Conservation (phyloP, 1,140 invertebrate species). For the Camponotus pennsylvanicus region DNA sequence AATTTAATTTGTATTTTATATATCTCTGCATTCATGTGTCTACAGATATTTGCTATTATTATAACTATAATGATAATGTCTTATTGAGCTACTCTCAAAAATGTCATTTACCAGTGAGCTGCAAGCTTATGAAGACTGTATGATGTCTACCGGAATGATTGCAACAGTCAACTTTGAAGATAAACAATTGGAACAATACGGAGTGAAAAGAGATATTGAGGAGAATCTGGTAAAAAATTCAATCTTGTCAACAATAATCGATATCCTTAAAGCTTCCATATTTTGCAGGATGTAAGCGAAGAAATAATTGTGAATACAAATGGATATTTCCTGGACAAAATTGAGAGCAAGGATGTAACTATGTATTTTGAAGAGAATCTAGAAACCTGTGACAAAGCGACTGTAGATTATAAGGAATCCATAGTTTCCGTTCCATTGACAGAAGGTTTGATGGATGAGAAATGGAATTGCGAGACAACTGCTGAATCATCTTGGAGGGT, state of each 20-base stretch:
- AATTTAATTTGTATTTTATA: neutral
- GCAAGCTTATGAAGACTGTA: slow-evolving; percentile 30
- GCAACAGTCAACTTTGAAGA: slow-evolving; percentile 19
- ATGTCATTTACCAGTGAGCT: slow-evolving; percentile 56
- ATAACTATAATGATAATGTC: neutral
- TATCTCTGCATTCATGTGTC: neutral
- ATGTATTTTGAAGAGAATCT: slow-evolving; percentile 52
- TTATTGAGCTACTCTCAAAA: neutral
- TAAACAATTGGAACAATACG: slow-evolving; percentile 15
- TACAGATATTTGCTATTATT: neutral
- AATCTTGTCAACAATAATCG: neutral
- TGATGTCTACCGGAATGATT: slow-evolving; percentile 31
- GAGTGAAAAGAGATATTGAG: slow-evolving; percentile 31
- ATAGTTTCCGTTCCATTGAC: slow-evolving; percentile 15
- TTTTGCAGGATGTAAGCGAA: slow-evolving; percentile 49
- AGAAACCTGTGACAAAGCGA: neutral
- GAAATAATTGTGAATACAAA: slow-evolving; percentile 59
- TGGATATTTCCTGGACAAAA: slow-evolving; percentile 7
- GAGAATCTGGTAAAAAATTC: slow-evolving; percentile 59
- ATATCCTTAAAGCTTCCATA: neutral
- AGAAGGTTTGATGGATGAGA: neutral
- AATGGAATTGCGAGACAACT: slow-evolving; percentile 9
- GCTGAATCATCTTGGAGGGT: neutral
- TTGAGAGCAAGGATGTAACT: neutral
- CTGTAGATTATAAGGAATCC: slow-evolving; percentile 9